A percentile compares a stretch with the other conserved stretches of the same genome.
phyloP scores from a whole-genome alignment of 2,113 vertebrate genomes.

The Plestiodon gilberti region DNA sequence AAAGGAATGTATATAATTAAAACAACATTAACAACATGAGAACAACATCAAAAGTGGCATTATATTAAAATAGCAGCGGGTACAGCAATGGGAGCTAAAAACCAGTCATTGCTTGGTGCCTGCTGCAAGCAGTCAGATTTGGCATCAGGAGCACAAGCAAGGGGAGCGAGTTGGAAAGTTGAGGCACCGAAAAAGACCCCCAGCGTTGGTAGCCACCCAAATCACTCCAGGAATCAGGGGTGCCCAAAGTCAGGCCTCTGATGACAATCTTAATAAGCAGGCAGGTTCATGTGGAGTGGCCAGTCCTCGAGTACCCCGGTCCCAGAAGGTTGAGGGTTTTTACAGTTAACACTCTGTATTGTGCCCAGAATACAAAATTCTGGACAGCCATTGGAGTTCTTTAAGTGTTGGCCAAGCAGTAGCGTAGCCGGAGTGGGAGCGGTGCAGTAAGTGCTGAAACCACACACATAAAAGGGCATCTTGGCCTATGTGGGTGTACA shows the following conservation, averaged over 20 bases:
- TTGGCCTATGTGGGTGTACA: too few relatives aligned
- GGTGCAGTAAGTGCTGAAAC: too few relatives aligned
- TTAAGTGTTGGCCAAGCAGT: too few relatives aligned
- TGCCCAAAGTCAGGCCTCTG: too few relatives aligned
- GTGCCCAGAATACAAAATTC: neutral
- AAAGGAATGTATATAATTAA: neutral
- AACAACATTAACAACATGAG: neutral
- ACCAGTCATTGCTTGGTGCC: too few relatives aligned
- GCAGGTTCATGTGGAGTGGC: neutral
- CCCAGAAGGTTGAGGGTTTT: neutral
- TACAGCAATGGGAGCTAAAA: neutral
- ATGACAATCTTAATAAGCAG: too few relatives aligned
- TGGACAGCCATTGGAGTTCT: too few relatives aligned
- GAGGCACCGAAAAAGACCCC: neutral
- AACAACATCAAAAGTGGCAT: neutral
- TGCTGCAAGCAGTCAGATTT: neutral
- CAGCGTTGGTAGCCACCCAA: too few relatives aligned
- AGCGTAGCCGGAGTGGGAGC: too few relatives aligned
- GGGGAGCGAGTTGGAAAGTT: neutral
- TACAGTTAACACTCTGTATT: rapidly evolving
- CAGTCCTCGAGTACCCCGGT: neutral
- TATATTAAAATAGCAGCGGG: neutral
- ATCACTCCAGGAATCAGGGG: too few relatives aligned
- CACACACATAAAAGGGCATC: too few relatives aligned
- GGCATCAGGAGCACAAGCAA: neutral